These are phyloP conservation scores for Stenodema calcarata DNA, from an alignment of 2,888 invertebrate genomes.

Conservation along the genomic window DNA sequence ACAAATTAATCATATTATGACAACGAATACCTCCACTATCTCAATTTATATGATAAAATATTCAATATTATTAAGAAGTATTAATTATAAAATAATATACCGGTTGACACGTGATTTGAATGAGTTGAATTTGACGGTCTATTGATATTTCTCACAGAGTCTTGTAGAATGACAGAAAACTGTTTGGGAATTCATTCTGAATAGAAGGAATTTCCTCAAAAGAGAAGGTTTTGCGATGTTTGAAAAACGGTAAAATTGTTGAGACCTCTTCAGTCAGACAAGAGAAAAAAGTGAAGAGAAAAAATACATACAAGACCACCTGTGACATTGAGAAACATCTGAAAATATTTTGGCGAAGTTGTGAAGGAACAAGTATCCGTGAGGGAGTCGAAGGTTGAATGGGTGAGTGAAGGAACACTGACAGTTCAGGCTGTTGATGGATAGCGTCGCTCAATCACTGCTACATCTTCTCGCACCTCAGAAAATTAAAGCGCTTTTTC, in stretches of 20 bases:
- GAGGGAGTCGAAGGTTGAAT: background rate
- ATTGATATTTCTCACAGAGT: no score
- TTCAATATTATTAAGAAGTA: no score
- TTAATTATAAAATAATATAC: no score
- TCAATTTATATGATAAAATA: no score
- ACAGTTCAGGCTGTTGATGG: slow-evolving; percentile 1
- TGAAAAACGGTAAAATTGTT: background rate
- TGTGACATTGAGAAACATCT: background rate
- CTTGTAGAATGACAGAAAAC: no score
- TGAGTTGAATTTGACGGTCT: no score
- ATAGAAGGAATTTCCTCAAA: no score
- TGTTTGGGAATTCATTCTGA: no score
- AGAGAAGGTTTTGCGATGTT: no score
- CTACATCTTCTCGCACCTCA: background rate
- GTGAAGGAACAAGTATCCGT: background rate
- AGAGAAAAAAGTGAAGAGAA: background rate
- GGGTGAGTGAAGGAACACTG: background rate
- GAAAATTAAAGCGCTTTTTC: slow-evolving; percentile 5
- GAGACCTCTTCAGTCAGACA: background rate
- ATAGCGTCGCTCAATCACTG: slow-evolving; percentile 1
- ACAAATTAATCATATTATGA: no score
- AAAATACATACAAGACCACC: background rate
- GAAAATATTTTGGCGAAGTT: slow-evolving; percentile 15
- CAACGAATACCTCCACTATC: no score
- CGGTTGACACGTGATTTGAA: no score